A percentile compares a stretch with the other conserved stretches of the same genome.
Conservation (phyloP, 2,113 vertebrate species). For the Embiotoca jacksoni region DNA sequence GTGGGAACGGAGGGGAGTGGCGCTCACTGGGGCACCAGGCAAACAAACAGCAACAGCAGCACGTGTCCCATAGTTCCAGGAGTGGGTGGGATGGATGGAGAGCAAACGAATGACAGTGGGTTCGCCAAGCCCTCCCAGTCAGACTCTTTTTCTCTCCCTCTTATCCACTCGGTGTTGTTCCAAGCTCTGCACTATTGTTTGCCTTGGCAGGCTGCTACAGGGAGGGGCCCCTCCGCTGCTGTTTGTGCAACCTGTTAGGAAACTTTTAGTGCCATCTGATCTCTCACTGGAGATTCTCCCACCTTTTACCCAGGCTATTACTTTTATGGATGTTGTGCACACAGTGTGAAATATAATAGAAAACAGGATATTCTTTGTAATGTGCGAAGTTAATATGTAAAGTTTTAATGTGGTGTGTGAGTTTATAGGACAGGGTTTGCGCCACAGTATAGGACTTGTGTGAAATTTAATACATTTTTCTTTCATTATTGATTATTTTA, state of each 20-base stretch:
- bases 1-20: conserved; percentile 76
- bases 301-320: conserved; percentile 57
- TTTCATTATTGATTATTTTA: background rate
- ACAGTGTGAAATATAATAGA: conserved; percentile 1
- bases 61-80: conserved; percentile 79
- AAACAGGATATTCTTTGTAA: conserved; percentile 2
- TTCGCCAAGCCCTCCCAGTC: conserved; percentile 65
- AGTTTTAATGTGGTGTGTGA: conserved; percentile 1
- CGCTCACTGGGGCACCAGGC: conserved; percentile 62
- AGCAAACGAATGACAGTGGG: conserved; percentile 60
- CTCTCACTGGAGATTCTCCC: conserved; percentile 61
- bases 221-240: conserved; percentile 82
- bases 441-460: background rate
- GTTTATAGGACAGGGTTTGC: background rate
- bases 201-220: conserved; percentile 85
- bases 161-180: conserved; percentile 84
- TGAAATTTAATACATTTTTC: background rate
- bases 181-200: conserved; percentile 85
- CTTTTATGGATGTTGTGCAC: conserved; percentile 23
- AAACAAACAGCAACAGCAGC: conserved; percentile 76
- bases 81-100: conserved; percentile 78
- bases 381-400: background rate
- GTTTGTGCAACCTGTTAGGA: conserved; percentile 86
- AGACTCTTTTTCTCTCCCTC: conserved; percentile 59
- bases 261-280: conserved; percentile 83